Base-by-base conservation (phyloP, 2,888 invertebrate genomes). In the Agrochola lychnidis region DNA sequence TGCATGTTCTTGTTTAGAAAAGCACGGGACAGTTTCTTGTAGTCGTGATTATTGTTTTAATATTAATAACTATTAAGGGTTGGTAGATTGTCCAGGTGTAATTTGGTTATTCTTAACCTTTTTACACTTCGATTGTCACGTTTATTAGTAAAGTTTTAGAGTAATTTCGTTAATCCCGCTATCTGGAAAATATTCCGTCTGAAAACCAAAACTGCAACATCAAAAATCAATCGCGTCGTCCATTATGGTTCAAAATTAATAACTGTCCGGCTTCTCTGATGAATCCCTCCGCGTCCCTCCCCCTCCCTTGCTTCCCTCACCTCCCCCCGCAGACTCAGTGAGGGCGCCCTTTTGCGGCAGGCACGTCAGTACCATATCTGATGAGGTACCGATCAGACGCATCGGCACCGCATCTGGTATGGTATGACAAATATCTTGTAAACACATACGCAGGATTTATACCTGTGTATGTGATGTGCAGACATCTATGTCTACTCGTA, bases 361-460 rank as follows among this genome's bases (percentile, higher is more conserved):
- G 83, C 16, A 14, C 81, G 68, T 76, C 72, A 81, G 82, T 76
- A 73, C 82, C 76, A 70, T 82, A 76, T 70, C 85, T 66, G 85
- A 82, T 82, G 82, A 25, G 76, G 66, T 81, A 76, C 82, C 85
- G 77, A 72, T 70, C 64, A 62, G 12, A 70, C 76, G 73, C 57
- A 68, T 67, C 67, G 82, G 81, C 81, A 82, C 66, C 82, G 76
- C 85, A 85, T 81, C 81, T 68, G 85, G 82, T 81, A 84, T 75
- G 79, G 79, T 62, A 40, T 9, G 42, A 40, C n/a, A 40, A 83
- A 70, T 12, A 66, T 3, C 48, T 61, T 61, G 63, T 61, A 25
- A n/a, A 25, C 69, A 82, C 53, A 22, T 14, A 42, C 70, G 14
- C 59, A 51, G 19, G 70, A 19, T 19, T 6, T 2, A 14, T 56